Evolutionary conservation across 2,888 invertebrate genomes (phyloP).

Genomic region (Yponomeuta evonymella): DNA sequence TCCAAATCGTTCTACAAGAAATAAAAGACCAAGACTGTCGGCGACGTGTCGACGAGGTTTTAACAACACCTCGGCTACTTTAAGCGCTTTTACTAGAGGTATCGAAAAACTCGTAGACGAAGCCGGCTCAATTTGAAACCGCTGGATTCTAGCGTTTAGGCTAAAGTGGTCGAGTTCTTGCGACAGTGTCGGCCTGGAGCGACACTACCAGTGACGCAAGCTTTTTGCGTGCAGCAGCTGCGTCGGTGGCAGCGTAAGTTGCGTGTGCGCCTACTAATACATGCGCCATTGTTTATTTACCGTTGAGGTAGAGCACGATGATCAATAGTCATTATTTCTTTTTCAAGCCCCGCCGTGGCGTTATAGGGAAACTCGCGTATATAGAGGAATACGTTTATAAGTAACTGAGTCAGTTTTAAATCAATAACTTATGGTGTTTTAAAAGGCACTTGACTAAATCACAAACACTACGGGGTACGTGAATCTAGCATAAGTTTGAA

Average conservation of each 20-base stretch:
- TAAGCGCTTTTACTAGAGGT: no score
- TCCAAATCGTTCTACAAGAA: slow-evolving; percentile 29
- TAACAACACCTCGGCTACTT: slow-evolving; percentile 17
- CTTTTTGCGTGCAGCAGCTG: slow-evolving; percentile 19
- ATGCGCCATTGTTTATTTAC: slow-evolving; percentile 39
- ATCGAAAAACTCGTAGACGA: no score
- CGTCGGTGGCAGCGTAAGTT: slow-evolving; percentile 18
- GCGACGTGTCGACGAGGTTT: neutral
- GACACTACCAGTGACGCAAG: slow-evolving; percentile 14
- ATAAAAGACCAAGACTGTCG: slow-evolving; percentile 1
- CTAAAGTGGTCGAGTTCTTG: neutral
- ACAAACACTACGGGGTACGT: no score
- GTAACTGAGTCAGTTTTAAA: no score
- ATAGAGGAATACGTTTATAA: neutral
- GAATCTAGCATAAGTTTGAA: no score
- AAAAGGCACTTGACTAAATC: no score
- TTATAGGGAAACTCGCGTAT: slow-evolving; percentile 9
- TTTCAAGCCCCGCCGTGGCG: slow-evolving; percentile 1
- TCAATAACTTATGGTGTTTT: no score
- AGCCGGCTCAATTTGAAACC: no score
- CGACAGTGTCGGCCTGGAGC: neutral
- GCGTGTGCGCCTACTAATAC: slow-evolving; percentile 30
- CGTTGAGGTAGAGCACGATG: slow-evolving; percentile 12
- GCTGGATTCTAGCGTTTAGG: no score
- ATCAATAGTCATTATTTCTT: slow-evolving; percentile 12